Evolutionary conservation across 2,888 invertebrate species (phyloP).

Genomic region (Lepeophtheirus nordmannii): DNA sequence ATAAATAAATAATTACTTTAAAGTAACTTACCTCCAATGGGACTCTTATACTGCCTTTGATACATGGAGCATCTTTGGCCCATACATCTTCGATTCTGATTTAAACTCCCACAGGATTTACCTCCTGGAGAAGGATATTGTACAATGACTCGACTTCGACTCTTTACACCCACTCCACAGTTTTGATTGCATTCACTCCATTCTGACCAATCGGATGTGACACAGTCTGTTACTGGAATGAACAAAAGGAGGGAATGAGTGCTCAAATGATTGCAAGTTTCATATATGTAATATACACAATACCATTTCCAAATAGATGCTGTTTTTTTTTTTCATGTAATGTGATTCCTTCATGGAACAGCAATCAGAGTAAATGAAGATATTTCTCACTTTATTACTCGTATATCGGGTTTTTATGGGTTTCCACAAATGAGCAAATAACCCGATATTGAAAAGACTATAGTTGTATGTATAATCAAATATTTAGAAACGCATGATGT

Average conservation of each 20-base stretch:
- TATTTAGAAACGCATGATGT: too few species aligned
- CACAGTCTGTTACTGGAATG: slow-evolving; percentile 63
- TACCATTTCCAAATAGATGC: too few species aligned
- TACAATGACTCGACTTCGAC: slow-evolving; percentile 49
- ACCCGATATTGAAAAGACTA: too few species aligned
- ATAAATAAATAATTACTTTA: too few species aligned
- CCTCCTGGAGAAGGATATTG: slow-evolving; percentile 62
- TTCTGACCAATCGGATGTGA: slow-evolving; percentile 60
- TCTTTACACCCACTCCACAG: slow-evolving; percentile 69
- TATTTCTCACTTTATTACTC: too few species aligned
- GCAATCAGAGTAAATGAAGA: too few species aligned
- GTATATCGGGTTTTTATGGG: too few species aligned
- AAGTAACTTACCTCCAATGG: slow-evolving; percentile 17
- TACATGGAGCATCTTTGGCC: slow-evolving; percentile 6
- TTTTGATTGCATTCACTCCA: slow-evolving; percentile 67
- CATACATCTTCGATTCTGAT: slow-evolving; percentile 10
- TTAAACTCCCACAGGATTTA: slow-evolving; percentile 32
- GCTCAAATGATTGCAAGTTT: slow-evolving; percentile 15
- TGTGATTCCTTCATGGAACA: too few species aligned
- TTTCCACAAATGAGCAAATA: too few species aligned
- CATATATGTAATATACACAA: background rate
- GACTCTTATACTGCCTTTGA: slow-evolving; percentile 18
- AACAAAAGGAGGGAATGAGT: background rate
- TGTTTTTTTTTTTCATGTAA: too few species aligned
- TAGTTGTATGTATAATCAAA: too few species aligned